Evolutionary conservation across 2,797 vertebrate genomes (phyloP), one percentile per base, ranked within the genome.

Genomic region (Channa striata): DNA sequence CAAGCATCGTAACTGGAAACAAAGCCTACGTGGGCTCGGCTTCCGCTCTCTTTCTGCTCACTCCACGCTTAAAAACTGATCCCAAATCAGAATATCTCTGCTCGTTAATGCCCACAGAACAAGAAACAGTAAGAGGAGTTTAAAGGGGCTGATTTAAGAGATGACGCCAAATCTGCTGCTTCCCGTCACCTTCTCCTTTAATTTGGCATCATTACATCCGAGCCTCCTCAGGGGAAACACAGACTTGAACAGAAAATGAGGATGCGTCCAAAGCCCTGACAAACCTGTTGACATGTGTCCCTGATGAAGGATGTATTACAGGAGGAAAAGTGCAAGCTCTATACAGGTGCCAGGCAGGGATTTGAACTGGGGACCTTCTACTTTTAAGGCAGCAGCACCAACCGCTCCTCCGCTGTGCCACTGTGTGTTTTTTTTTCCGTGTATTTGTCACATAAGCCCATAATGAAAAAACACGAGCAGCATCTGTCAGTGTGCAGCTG

Each of bases 1-100:
- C 56, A 63, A 68, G 68, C 66, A 39, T 59, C 46, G 39, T 20
- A 61, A 68, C 33, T 30, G 11, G 8, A 43, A 78, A 49, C 57
- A 25, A 62, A 52, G 13, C 56, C 43, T 0, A 1, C 44, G 19
- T 37, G 48, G 48, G 53, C 62, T 37, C 69, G 52, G 20, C 25
- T 58, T 43, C 36, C 21, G 11, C 17, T 0, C 13, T 46, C 50
- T 72, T 65, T 51, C 30, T 82, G 72, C 68, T 69, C 57, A 72
- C 46, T 13, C 58, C 37, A 6, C 48, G 58, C 8, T 67, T 59
- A n/a, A 43, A 57, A 8, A 36, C 70, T 69, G 52, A 81, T 73
- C 61, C 71, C 21, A 34, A 9, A 68, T 71, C 37, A 40, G 42
- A 52, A 8, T 23, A 51, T 58, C 47, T 44, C 16, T 73, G 57